Conservation (phyloP, 2,888 invertebrate genomes). For the Cybosia mesomella region DNA sequence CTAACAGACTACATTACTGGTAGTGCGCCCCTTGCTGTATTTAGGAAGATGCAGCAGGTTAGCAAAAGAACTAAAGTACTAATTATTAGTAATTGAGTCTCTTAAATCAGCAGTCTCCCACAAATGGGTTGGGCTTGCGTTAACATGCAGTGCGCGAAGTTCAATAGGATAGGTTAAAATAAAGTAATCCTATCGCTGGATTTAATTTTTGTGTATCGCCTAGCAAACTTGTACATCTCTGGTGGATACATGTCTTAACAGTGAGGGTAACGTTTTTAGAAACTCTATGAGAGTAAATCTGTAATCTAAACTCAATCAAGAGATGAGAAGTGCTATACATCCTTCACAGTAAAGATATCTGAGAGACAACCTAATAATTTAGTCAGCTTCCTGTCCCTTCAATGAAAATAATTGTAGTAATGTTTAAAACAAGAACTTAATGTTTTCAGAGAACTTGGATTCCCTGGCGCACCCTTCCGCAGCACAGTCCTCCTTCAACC, state of each 20-base stretch:
- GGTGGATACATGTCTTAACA: no score
- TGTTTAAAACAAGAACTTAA: background rate
- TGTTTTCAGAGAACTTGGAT: constrained; percentile 94
- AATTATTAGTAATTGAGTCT: background rate
- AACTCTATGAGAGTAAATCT: background rate
- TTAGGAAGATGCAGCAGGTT: background rate
- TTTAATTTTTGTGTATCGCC: background rate
- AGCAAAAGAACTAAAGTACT: background rate
- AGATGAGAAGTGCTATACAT: no score
- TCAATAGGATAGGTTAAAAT: background rate
- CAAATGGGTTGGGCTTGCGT: no score
- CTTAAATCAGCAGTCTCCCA: background rate
- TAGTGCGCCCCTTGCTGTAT: background rate
- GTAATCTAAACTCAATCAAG: background rate
- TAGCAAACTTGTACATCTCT: background rate
- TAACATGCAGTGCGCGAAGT: background rate
- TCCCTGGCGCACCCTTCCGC: constrained; percentile 98
- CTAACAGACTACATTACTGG: background rate
- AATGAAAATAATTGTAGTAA: background rate
- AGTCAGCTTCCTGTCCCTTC: background rate
- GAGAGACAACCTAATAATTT: no score
- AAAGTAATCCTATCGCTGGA: background rate
- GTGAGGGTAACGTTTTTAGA: background rate
- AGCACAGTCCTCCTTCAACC: constrained; percentile 98
- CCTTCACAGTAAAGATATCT: no score